Base-by-base conservation (phyloP, 2,888 invertebrate genomes). In the Hololepta plana region DNA sequence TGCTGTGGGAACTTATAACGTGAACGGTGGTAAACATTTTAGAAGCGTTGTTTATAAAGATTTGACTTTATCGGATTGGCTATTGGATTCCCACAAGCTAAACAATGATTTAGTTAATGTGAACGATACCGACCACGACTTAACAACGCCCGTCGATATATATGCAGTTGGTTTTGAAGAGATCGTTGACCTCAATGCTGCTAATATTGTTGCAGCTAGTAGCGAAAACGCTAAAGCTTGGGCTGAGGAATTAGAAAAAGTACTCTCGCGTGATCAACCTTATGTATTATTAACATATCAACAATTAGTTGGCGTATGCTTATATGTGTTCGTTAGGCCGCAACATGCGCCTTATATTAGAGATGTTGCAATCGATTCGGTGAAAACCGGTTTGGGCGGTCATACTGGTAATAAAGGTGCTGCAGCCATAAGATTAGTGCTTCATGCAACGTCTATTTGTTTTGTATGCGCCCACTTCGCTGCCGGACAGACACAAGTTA, bases 391-490 rank as follows among this genome's bases (percentile, higher is more conserved):
- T 2, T 60, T 98, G 36, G 95, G 95, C 14, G 96, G 98, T 20
- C 80, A 96, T n/a, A 84, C 96, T 8, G 75, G 73, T 49, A 98
- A 98, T 51, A 98, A 98, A 59, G 96, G 96, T 3, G 93, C 82
- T 9, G 84, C 85, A 22, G 90, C 85, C 4, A 87, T 96, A 41
- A 67, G 95, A 28, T 74, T 95, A 51, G 80, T 88, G 1, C 62
- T 91, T 26, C 76, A 91, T 50, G 85, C 87, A 24, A 87, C 93
- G 2, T 93, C 95, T 1, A 57, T 99, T 39, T 95, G 93, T 51
- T 99, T 99, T 58, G 84, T 98, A 4, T 96, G 96, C 53, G 90
- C 95, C 15, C 98, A 98, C 59, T 93, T 99, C 57, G 95, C 98
- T 32, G 98, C 98, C 25, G 98, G 98, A 0, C 98, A 98, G 49